These are phyloP conservation scores for Acipenser ruthenus DNA, from an alignment of 2,797 vertebrate species.

Conservation along the genomic window DNA sequence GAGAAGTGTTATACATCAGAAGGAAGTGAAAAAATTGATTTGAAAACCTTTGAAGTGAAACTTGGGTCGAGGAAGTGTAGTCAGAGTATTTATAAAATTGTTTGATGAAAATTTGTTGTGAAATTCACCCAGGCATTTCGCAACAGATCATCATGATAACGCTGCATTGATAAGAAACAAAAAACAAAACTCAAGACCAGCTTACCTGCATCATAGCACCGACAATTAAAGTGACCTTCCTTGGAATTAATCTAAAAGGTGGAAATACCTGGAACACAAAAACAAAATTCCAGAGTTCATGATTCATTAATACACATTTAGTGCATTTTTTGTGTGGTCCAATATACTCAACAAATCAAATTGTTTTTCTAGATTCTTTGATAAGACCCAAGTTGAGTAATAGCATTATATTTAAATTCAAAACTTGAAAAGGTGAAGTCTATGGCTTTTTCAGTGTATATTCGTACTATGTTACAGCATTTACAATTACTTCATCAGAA, in stretches of 20 bases:
- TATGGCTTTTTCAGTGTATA: background rate
- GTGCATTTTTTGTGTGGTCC: background rate
- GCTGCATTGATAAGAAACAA: background rate
- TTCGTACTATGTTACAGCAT: too few species aligned
- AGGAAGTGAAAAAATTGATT: background rate
- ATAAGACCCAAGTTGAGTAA: background rate
- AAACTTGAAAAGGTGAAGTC: too few species aligned
- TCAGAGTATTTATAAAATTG: background rate
- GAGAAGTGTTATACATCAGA: too few species aligned
- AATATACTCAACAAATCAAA: background rate
- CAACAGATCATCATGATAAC: too few species aligned
- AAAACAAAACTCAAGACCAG: background rate
- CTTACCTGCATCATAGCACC: slow-evolving; percentile 86
- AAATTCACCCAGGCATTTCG: background rate
- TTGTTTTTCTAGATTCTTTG: too few species aligned
- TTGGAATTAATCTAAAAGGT: slow-evolving; percentile 80
- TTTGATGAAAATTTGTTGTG: background rate
- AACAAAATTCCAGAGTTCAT: background rate
- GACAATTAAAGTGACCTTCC: slow-evolving; percentile 79
- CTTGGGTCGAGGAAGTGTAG: slow-evolving; percentile 21
- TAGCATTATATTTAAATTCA: too few species aligned
- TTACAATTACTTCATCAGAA: background rate
- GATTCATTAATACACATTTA: too few species aligned
- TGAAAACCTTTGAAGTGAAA: slow-evolving; percentile 10
- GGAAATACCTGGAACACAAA: slow-evolving; percentile 76